Conservation (phyloP, 2,113 vertebrate genomes). For the Rhinichthys klamathensis region DNA sequence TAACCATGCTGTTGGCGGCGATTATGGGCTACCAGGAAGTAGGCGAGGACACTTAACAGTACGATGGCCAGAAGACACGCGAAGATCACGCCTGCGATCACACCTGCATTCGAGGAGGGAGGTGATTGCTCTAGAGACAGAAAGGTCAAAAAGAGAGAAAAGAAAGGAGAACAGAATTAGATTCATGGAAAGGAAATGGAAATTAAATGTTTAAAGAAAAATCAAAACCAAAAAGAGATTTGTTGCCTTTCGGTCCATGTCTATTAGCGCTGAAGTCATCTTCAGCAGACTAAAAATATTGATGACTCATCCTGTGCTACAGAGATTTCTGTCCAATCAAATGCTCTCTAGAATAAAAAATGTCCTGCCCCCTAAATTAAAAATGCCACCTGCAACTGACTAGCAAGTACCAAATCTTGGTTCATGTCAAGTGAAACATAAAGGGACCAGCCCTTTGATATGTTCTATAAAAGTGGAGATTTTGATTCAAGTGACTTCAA, state of each 20-base stretch:
- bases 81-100: slow-evolving; percentile 84
- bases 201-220: slow-evolving; percentile 10
- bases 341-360: neutral
- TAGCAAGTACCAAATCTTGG: neutral
- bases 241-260: neutral
- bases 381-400: neutral
- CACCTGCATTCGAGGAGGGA: slow-evolving; percentile 75
- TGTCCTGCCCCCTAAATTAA: neutral
- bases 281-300: neutral
- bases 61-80: slow-evolving; percentile 83
- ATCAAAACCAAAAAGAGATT: neutral
- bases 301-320: neutral
- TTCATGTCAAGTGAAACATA: neutral
- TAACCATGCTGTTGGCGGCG: slow-evolving; percentile 75
- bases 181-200: slow-evolving; percentile 27
- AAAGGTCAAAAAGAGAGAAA: slow-evolving; percentile 32
- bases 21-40: slow-evolving; percentile 77
- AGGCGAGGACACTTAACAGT: slow-evolving; percentile 77
- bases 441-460: neutral
- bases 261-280: neutral
- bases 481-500: neutral
- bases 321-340: neutral
- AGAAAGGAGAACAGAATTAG: slow-evolving; percentile 11
- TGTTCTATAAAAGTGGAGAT: neutral
- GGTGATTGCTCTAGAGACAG: slow-evolving; percentile 76